Evolutionary conservation across 1,140 invertebrate species (phyloP), one percentile per base, ranked within the genome.

Genomic region (Heliconius eleuchia): DNA sequence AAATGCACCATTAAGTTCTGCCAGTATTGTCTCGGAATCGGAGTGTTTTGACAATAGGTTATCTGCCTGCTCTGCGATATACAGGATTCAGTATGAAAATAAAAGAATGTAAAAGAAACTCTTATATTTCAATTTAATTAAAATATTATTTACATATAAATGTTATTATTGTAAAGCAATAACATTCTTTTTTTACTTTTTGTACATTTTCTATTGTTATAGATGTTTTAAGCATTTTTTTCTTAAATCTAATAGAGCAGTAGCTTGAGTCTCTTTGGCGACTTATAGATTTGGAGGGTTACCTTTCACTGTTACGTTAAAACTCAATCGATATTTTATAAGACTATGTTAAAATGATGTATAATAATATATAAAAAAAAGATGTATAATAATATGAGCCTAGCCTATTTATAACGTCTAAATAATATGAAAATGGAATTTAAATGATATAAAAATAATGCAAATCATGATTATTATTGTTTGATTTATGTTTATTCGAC

Each of bases 231-330:
- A 23, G 55, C 9, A n/a, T 11, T 3, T 52, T 7, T 52, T 0
- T 52, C 3, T 57, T 57, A 57, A 23, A 23, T 23, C 0, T 57
- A 57, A 57, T 57, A 66, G 1, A 30, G 27, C 27, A 66, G 9
- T 30, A 66, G 60, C 27, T 27, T 3, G 13, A 30, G 27, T 23
- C 60, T 66, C 27, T 3, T 16, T 11, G 27, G 60, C 60, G 60
- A 30, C 11, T 27, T 66, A 66, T 66, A 4, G 27, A 27, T 3
- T 13, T 11, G 0, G 55, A 19, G 55, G 8, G 55, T 2, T 66
- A 66, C 60, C 60, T 66, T 66, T 66, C 27, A 66, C 60, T 66
- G 60, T 30, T 66, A 30, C 60, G 27, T 66, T 66, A 13, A 30
- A 66, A 66, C 13, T 27, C 11, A 66, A 18, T 66, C 60, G 23